Conservation (phyloP, 2,888 invertebrate genomes). For the Eulithis testata region DNA sequence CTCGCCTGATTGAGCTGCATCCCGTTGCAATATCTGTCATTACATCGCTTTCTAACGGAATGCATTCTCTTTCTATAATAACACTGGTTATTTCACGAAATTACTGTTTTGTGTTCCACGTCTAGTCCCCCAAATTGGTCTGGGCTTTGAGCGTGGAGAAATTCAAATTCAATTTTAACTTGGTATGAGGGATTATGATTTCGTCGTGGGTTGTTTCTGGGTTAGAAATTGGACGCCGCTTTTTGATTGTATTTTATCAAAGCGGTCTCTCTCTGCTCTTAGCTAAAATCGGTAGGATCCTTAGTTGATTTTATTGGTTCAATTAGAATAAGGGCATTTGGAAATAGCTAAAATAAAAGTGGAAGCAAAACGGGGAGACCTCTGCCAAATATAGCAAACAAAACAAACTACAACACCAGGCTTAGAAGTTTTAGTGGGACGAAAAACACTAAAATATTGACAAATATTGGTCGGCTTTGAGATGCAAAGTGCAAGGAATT, state of each 20-base stretch:
- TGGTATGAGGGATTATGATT: constrained; percentile 6
- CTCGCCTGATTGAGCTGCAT: constrained; percentile 37
- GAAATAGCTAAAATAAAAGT: too few relatives aligned
- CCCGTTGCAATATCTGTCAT: constrained; percentile 45
- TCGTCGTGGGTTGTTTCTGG: constrained; percentile 4
- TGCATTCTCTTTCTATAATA: constrained; percentile 52
- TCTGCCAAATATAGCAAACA: too few relatives aligned
- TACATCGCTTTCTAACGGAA: constrained; percentile 57
- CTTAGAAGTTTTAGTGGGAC: too few relatives aligned
- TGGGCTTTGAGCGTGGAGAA: constrained; percentile 36
- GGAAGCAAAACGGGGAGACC: too few relatives aligned
- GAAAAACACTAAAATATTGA: too few relatives aligned
- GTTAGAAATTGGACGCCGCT: constrained; percentile 3
- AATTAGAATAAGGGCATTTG: too few relatives aligned
- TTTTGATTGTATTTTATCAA: constrained; percentile 15
- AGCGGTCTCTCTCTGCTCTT: neutral
- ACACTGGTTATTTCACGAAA: constrained; percentile 52
- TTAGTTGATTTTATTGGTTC: too few relatives aligned
- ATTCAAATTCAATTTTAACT: constrained; percentile 36
- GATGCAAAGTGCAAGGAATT: too few relatives aligned
- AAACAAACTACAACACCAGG: too few relatives aligned
- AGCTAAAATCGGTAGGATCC: too few relatives aligned
- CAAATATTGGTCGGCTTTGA: too few relatives aligned
- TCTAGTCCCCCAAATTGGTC: constrained; percentile 40
- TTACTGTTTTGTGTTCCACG: constrained; percentile 49